phyloP scores from a whole-genome alignment of 2,797 vertebrate species.

The Lepus oiostolus region DNA sequence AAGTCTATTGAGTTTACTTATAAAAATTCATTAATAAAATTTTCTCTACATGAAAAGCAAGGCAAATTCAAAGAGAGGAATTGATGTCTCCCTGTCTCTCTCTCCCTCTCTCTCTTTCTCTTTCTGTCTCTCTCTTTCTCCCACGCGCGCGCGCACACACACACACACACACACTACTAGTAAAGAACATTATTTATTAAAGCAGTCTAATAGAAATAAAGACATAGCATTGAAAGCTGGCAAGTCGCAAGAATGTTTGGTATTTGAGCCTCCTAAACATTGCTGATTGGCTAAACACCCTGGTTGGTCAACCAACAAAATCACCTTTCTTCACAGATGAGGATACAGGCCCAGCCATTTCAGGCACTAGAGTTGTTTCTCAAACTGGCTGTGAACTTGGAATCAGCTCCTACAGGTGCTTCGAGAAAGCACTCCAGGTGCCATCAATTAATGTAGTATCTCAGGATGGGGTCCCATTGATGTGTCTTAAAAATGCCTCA shows the following conservation, averaged over 20 bases:
- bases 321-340: not conserved
- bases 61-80: not conserved
- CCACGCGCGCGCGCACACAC: not conserved
- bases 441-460: not conserved
- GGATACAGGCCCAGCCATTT: not conserved
- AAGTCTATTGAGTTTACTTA: slow-evolving; percentile 3
- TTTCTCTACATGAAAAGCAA: slow-evolving; percentile 44
- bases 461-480: not conserved
- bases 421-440: not conserved
- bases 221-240: not conserved
- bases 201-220: not conserved
- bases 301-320: not conserved
- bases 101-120: not conserved
- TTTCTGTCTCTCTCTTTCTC: not conserved
- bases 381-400: not conserved
- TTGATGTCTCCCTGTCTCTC: not conserved
- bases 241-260: not conserved
- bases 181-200: not conserved
- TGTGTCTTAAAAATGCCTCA: not conserved
- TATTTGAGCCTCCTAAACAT: not conserved
- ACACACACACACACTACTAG: not conserved
- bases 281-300: not conserved
- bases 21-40: not conserved
- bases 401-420: not conserved
- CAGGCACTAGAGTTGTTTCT: not conserved